Evolutionary conservation across 2,888 invertebrate genomes (phyloP).

Genomic region (Eupelmus urozonus): DNA sequence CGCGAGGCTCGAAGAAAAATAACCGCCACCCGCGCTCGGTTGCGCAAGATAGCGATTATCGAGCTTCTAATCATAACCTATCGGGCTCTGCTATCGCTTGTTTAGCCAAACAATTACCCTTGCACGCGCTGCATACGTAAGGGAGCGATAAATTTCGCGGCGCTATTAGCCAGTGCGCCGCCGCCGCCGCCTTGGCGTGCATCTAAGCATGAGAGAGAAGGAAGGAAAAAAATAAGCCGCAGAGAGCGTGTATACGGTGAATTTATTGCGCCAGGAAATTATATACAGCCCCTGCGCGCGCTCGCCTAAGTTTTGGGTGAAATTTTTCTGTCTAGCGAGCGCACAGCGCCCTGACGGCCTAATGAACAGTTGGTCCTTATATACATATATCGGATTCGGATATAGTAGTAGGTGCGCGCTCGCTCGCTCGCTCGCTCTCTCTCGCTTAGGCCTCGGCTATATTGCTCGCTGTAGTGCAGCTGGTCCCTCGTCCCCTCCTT

Average conservation of each 20-base stretch:
- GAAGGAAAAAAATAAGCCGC: neutral
- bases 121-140: neutral
- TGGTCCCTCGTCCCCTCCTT: constrained; percentile 61
- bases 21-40: too few species aligned
- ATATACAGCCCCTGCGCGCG: constrained; percentile 17
- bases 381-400: constrained; percentile 17
- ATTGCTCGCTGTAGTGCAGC: constrained; percentile 70
- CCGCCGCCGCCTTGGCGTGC: neutral
- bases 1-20: too few species aligned
- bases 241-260: neutral
- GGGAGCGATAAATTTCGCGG: constrained; percentile 18
- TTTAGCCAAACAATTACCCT: constrained; percentile 38
- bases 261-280: constrained; percentile 56
- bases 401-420: constrained; percentile 32
- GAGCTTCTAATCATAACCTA: too few species aligned
- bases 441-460: constrained; percentile 70
- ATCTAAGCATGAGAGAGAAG: neutral
- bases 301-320: constrained; percentile 14
- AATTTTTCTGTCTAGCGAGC: constrained; percentile 34
- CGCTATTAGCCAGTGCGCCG: neutral
- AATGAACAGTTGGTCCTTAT: constrained; percentile 75
- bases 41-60: too few species aligned
- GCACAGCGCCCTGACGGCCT: constrained; percentile 64
- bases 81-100: too few species aligned
- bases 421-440: constrained; percentile 55